Conservation (phyloP, 23 tunicate species). For the Clavelina lepadiformis region DNA sequence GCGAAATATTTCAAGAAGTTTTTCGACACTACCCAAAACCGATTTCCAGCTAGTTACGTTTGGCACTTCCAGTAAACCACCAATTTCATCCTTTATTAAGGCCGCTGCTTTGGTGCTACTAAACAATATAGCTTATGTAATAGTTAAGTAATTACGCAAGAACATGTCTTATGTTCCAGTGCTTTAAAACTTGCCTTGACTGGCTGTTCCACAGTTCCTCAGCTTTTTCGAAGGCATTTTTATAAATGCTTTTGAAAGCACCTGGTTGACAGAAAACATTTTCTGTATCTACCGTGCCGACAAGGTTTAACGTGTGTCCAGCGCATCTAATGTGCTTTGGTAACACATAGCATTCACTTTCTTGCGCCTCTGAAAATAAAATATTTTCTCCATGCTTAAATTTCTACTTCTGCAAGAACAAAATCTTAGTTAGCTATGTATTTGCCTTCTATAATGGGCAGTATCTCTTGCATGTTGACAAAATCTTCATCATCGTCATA, state of each 20-base stretch:
- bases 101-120: conserved; percentile 18
- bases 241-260: conserved; percentile 8
- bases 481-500: too few species aligned
- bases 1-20: conserved; percentile 3
- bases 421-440: not conserved
- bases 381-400: not conserved
- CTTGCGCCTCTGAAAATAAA: conserved; percentile 7
- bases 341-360: conserved; percentile 4
- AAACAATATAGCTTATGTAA: not conserved
- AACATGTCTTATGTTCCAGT: not conserved
- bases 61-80: conserved; percentile 22
- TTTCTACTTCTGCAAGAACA: not conserved
- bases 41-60: conserved; percentile 33
- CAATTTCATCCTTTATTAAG: conserved; percentile 10
- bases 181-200: not conserved
- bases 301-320: conserved; percentile 20
- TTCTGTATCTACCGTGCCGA: conserved; percentile 7
- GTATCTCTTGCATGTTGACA: too few species aligned
- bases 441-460: too few species aligned
- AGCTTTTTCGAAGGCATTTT: conserved; percentile 8
- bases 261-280: not conserved
- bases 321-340: conserved; percentile 23
- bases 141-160: not conserved
- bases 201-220: conserved; percentile 20
- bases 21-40: conserved; percentile 14